Percentiles rank a stretch among this genome's conserved stretches.
Evolutionary conservation across 2,888 invertebrate genomes (phyloP).

Genomic region (Bursaphelenchus okinawaensis): DNA sequence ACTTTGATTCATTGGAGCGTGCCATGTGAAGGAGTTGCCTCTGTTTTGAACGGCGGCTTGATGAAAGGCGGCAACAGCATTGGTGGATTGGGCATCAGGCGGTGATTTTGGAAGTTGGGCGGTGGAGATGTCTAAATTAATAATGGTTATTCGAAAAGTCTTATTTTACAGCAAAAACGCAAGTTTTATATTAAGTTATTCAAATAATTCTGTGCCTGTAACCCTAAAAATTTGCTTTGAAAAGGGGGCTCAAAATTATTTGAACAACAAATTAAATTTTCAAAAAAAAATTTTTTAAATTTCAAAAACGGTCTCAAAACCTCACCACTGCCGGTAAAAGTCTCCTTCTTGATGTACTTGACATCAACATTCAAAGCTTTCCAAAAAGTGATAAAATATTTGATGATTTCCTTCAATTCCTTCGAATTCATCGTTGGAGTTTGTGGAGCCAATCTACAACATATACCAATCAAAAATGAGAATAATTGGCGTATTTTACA

Average conservation of each 20-base stretch:
- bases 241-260: too few species aligned
- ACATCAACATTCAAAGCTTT: constrained; percentile 74
- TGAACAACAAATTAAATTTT: too few species aligned
- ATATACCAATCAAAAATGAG: background rate
- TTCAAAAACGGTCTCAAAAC: too few species aligned
- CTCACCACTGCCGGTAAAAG: constrained; percentile 29
- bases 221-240: too few species aligned
- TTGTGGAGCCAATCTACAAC: constrained; percentile 64
- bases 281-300: too few species aligned
- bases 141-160: too few species aligned
- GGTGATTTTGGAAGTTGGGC: background rate
- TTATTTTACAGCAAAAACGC: background rate
- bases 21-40: background rate
- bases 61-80: background rate
- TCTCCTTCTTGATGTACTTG: constrained; percentile 60
- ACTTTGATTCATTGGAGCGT: constrained; percentile 10
- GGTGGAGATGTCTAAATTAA: background rate
- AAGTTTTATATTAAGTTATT: background rate
- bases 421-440: constrained; percentile 72
- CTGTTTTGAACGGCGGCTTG: background rate
- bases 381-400: constrained; percentile 85
- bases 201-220: too few species aligned
- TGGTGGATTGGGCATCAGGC: background rate
- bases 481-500: too few species aligned
- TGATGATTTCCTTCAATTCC: constrained; percentile 60